Conservation (phyloP, 2,797 vertebrate species). For the Allobates femoralis region DNA sequence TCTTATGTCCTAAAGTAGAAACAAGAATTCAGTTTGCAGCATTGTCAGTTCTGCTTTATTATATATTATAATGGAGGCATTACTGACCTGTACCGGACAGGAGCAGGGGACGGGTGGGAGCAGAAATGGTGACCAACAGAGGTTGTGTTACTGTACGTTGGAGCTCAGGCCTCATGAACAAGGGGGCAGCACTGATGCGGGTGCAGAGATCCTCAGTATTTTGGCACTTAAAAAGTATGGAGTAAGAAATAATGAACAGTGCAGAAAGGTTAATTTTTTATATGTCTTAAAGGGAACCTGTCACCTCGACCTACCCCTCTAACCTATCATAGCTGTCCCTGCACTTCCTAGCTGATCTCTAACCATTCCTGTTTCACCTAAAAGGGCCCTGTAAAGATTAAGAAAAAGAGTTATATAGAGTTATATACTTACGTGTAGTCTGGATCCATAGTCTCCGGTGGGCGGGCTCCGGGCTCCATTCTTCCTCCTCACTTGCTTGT, state of each 20-base stretch:
- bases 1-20: conserved; percentile 27
- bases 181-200: conserved; percentile 13
- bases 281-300: no score
- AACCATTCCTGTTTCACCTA: no score
- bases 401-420: no score
- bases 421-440: no score
- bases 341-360: no score
- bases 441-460: no score
- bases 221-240: conserved; percentile 75
- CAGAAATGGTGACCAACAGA: conserved; percentile 80
- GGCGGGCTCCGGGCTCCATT: no score
- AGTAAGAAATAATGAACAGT: background rate
- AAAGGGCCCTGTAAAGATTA: no score
- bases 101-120: conserved; percentile 40
- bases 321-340: no score
- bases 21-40: background rate
- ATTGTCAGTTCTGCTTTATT: background rate
- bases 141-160: conserved; percentile 82
- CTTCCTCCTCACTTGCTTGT: no score
- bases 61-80: no score
- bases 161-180: conserved; percentile 39
- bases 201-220: conserved; percentile 64
- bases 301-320: no score
- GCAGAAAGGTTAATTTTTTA: background rate
- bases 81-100: conserved; percentile 7